These are phyloP conservation scores for Odontothrips loti DNA, from an alignment of 2,888 invertebrate species.

Conservation along the genomic window DNA sequence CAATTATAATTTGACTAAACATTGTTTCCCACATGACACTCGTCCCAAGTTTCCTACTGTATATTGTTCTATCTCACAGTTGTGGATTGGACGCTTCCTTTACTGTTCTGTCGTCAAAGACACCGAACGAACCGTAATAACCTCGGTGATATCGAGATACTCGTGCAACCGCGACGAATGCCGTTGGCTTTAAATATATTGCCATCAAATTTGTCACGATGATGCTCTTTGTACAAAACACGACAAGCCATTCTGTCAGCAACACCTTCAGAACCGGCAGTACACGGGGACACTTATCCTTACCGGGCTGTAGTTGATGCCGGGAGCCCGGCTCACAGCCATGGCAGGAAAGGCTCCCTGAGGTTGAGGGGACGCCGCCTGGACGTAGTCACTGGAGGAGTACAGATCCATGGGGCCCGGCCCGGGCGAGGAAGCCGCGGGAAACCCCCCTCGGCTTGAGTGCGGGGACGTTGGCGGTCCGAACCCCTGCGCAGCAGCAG, in stretches of 20 bases:
- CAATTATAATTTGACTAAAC: neutral
- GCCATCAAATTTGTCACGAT: neutral
- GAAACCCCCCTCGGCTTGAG: constrained; percentile 68
- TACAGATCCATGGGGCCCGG: constrained; percentile 87
- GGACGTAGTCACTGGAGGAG: constrained; percentile 90
- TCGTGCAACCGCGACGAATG: no score
- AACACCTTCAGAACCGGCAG: neutral
- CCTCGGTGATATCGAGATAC: no score
- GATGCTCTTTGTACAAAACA: neutral
- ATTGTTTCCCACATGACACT: neutral
- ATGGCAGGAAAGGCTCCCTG: constrained; percentile 88
- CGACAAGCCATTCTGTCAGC: neutral
- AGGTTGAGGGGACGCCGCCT: constrained; percentile 94
- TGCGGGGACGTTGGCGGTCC: constrained; percentile 82
- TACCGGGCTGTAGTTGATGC: constrained; percentile 86
- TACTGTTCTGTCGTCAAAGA: no score
- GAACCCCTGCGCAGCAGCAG: constrained; percentile 66
- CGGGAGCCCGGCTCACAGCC: constrained; percentile 85
- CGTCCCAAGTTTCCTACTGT: neutral
- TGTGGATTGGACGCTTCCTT: no score
- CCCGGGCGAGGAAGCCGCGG: constrained; percentile 83
- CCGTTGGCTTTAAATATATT: neutral
- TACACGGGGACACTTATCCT: constrained; percentile 45
- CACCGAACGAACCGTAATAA: no score
- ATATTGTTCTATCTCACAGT: neutral